phyloP scores from a whole-genome alignment of 23 tunicate species.

The Ascidia mentula region DNA sequence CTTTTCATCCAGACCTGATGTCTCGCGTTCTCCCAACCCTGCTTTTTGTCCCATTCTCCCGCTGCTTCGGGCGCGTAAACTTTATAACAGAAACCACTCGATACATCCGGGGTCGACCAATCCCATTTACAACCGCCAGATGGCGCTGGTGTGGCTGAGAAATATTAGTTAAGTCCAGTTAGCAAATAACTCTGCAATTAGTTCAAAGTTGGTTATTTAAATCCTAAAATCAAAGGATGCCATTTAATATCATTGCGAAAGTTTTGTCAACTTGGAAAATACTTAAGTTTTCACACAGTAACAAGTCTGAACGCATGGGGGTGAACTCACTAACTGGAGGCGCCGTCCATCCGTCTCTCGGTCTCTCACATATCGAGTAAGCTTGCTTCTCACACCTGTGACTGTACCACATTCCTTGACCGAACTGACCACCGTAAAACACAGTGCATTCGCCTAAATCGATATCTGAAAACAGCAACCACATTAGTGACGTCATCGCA shows the following conservation, averaged over 20 bases:
- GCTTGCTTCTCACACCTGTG: conserved; percentile 63
- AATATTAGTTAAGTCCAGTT: no score
- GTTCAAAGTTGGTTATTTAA: no score
- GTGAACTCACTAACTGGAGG: conserved; percentile 67
- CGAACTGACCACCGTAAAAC: conserved; percentile 77
- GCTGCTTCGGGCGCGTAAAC: conserved; percentile 26
- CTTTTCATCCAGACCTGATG: conserved; percentile 51
- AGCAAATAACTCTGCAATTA: no score
- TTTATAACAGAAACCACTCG: conserved; percentile 60
- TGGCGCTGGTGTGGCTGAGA: conserved; percentile 84
- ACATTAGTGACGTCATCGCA: no score
- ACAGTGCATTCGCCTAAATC: conserved; percentile 73
- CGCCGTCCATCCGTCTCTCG: conserved; percentile 74
- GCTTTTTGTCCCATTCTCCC: conserved; percentile 33
- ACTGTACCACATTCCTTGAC: conserved; percentile 92
- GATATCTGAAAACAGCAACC: conserved; percentile 31
- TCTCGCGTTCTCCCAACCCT: conserved; percentile 74
- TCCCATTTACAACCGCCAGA: conserved; percentile 63
- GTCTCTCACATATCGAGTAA: conserved; percentile 67
- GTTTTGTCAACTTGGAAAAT: no score
- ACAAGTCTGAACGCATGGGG: no score
- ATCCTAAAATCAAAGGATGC: no score
- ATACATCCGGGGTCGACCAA: conserved; percentile 58
- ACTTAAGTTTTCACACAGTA: no score
- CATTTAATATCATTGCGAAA: no score